Conservation (phyloP, 2,888 invertebrate genomes). For the Electrophaes corylata region DNA sequence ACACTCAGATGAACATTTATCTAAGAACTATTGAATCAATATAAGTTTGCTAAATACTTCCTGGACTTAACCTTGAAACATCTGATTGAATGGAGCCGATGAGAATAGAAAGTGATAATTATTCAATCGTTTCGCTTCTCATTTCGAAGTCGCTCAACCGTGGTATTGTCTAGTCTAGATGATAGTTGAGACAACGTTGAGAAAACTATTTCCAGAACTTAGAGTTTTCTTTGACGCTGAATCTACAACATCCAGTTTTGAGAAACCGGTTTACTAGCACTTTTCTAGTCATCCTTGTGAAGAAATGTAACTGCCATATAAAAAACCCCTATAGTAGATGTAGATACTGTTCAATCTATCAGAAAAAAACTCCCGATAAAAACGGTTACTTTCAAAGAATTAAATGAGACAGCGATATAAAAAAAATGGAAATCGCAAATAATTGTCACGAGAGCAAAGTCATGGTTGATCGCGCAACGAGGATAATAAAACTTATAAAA, state of each 20-base stretch:
- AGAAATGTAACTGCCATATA: no score
- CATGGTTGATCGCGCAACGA: constrained; percentile 27
- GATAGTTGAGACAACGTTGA: background rate
- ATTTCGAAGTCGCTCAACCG: constrained; percentile 13
- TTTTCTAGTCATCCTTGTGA: no score
- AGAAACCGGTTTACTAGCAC: no score
- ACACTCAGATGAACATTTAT: background rate
- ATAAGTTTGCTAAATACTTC: constrained; percentile 17
- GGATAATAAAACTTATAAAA: constrained; percentile 21
- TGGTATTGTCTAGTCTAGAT: constrained; percentile 1
- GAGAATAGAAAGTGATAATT: constrained; percentile 20
- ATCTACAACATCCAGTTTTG: no score
- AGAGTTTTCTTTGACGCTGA: no score
- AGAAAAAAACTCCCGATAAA: no score
- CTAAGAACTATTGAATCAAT: constrained; percentile 4
- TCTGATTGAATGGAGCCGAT: constrained; percentile 3
- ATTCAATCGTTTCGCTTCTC: constrained; percentile 12
- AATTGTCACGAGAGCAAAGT: constrained; percentile 10
- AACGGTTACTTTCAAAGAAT: background rate
- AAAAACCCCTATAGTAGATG: no score
- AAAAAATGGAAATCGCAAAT: background rate
- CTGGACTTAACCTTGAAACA: constrained; percentile 17
- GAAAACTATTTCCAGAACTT: background rate
- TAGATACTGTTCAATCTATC: no score
- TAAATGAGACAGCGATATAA: background rate